Percentiles rank a stretch among this genome's conserved stretches.
These are phyloP conservation scores for Scatophagus argus DNA, from an alignment of 2,113 vertebrate genomes.

Conservation along the genomic window DNA sequence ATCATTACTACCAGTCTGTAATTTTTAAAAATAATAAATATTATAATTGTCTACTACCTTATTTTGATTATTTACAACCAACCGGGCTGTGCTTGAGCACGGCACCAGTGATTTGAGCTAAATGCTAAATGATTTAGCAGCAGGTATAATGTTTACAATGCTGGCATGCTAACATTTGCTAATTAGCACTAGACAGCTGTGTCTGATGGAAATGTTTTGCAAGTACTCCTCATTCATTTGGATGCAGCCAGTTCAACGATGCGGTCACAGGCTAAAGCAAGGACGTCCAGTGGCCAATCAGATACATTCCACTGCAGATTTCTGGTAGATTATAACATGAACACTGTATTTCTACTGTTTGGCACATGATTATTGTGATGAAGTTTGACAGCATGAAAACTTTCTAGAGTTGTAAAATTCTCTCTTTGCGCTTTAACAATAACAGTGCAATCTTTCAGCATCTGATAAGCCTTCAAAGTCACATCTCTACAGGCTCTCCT, in stretches of 20 bases:
- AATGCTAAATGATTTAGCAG: too few relatives aligned
- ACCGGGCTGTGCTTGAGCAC: background rate
- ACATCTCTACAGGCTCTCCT: background rate
- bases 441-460: background rate
- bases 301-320: background rate
- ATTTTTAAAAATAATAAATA: constrained; percentile 72
- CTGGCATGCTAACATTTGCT: background rate
- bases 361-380: background rate
- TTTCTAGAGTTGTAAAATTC: background rate
- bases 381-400: background rate
- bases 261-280: too few relatives aligned
- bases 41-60: constrained; percentile 45
- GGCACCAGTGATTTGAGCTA: background rate
- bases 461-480: background rate
- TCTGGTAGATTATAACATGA: background rate
- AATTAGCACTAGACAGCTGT: background rate
- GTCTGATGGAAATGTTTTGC: background rate
- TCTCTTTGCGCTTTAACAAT: background rate
- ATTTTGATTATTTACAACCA: constrained; percentile 36
- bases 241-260: too few relatives aligned
- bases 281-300: background rate
- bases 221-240: too few relatives aligned
- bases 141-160: background rate
- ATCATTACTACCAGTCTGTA: constrained; percentile 66
- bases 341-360: background rate